Conservation (phyloP, 1,140 invertebrate species). For the Bombus affinis region DNA sequence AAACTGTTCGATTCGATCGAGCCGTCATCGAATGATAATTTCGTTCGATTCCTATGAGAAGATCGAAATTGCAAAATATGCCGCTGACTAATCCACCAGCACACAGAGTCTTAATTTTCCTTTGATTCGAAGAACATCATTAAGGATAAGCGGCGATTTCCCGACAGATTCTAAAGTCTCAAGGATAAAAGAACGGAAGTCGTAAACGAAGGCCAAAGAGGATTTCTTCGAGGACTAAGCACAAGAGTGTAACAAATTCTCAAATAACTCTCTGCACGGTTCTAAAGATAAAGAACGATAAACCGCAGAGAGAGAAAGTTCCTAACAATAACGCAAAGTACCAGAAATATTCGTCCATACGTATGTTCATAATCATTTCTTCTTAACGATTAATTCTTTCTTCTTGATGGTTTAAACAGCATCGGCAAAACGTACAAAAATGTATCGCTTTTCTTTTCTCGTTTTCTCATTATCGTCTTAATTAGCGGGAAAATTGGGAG, state of each 20-base stretch:
- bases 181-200: background rate
- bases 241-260: background rate
- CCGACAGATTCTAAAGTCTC: background rate
- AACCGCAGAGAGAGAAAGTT: background rate
- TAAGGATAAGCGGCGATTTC: background rate
- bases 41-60: background rate
- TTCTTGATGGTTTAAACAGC: background rate
- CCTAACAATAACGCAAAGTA: background rate
- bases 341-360: background rate
- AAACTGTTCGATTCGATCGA: background rate
- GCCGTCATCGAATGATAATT: background rate
- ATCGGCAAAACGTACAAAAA: background rate
- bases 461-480: background rate
- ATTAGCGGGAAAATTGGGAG: too few species aligned
- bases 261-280: background rate
- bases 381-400: too few species aligned
- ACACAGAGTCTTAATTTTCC: background rate
- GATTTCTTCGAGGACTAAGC: background rate
- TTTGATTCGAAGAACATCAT: background rate
- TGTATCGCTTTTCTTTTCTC: background rate
- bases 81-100: background rate
- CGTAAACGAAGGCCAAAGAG: background rate
- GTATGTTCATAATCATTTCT: background rate
- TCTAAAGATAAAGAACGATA: background rate
- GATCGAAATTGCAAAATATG: background rate